phyloP scores from a whole-genome alignment of 2,888 invertebrate species.

The Aromia moschata region DNA sequence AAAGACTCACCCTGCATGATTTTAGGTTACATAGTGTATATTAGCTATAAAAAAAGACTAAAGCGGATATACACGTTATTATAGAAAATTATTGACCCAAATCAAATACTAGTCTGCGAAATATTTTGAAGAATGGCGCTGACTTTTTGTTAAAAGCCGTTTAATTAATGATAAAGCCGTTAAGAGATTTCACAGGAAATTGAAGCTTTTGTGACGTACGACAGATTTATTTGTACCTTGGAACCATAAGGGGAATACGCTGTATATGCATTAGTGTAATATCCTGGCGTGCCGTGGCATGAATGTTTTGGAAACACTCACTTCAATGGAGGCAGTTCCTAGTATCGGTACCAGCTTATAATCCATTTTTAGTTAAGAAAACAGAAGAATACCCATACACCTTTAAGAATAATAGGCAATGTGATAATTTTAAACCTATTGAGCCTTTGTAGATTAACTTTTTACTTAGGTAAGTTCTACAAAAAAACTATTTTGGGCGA shows the following conservation, averaged over 20 bases:
- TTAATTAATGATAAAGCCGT: constrained; percentile 14
- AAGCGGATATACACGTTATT: too few relatives aligned
- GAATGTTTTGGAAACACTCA: neutral
- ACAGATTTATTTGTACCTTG: constrained; percentile 18
- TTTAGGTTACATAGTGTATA: too few relatives aligned
- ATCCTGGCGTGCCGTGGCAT: neutral
- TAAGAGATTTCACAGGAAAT: constrained; percentile 27
- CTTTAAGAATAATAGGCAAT: too few relatives aligned
- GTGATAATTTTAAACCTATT: too few relatives aligned
- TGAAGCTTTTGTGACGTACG: constrained; percentile 19
- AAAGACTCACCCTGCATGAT: too few relatives aligned
- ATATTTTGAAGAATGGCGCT: neutral
- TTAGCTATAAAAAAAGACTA: too few relatives aligned
- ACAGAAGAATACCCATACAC: too few relatives aligned
- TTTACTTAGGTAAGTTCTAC: too few relatives aligned
- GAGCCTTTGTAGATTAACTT: too few relatives aligned
- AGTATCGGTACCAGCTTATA: too few relatives aligned
- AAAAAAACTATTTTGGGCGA: too few relatives aligned
- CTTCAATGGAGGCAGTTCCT: neutral
- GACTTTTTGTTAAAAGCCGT: neutral
- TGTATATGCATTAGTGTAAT: constrained; percentile 2
- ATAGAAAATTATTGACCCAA: constrained; percentile 2
- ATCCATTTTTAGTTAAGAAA: too few relatives aligned
- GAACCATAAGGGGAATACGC: constrained; percentile 4
- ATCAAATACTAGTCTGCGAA: neutral